Conservation (phyloP, 2,797 vertebrate genomes). For the Pipistrellus pipistrellus region DNA sequence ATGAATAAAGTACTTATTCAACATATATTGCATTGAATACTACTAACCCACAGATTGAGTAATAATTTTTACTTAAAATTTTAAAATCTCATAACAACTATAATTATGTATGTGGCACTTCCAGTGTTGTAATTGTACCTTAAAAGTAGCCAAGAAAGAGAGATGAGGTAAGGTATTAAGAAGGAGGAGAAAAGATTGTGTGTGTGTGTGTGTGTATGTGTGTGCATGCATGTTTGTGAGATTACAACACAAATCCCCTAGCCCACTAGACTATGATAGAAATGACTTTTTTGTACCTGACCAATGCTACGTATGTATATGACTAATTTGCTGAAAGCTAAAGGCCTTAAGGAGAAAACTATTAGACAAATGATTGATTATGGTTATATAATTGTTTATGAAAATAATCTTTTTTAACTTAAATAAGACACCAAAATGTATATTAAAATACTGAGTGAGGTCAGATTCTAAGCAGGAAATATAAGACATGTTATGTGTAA, state of each 20-base stretch:
- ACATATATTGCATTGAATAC: not conserved
- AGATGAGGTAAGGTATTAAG: not conserved
- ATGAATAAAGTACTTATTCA: not conserved
- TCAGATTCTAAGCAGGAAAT: slow-evolving; percentile 39
- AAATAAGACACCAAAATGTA: slow-evolving; percentile 19
- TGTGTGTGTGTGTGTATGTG: not conserved
- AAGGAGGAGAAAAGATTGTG: not conserved
- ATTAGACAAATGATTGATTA: slow-evolving; percentile 5
- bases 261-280: not conserved
- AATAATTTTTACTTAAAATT: not conserved
- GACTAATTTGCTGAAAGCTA: not conserved
- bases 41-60: not conserved
- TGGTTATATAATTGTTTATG: not conserved
- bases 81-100: not conserved
- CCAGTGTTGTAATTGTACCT: not conserved
- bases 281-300: not conserved
- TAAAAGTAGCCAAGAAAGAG: not conserved
- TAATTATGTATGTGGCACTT: not conserved
- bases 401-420: slow-evolving; percentile 20
- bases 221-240: fast-evolving
- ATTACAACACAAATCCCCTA: not conserved
- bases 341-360: not conserved
- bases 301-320: not conserved
- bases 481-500: not conserved
- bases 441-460: slow-evolving; percentile 20